Conservation (phyloP, 2,888 invertebrate species). For the Sinelater perroti region DNA sequence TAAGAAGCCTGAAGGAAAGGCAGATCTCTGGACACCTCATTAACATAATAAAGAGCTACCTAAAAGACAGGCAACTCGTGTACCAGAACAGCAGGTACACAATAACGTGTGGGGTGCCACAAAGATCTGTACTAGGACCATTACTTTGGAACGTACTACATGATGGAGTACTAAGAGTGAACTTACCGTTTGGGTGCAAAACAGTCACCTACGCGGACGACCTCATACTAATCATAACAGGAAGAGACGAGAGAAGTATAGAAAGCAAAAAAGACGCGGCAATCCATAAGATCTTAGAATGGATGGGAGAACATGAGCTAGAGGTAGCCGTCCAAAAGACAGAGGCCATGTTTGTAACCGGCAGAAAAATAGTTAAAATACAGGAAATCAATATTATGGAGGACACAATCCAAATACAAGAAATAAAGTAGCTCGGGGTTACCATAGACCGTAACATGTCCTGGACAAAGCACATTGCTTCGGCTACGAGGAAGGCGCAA, state of each 20-base stretch:
- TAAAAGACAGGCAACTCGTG: no score
- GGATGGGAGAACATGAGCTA: constrained; percentile 4
- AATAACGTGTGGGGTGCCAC: constrained; percentile 14
- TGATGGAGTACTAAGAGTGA: constrained; percentile 2
- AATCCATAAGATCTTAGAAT: not conserved
- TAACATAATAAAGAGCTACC: no score
- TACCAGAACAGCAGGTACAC: no score
- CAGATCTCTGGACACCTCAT: no score
- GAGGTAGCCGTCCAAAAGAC: not conserved
- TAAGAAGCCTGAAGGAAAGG: no score
- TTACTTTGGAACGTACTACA: constrained; percentile 19
- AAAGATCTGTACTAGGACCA: constrained; percentile 20
- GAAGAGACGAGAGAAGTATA: not conserved
- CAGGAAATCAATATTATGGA: not conserved
- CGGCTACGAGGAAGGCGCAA: not conserved
- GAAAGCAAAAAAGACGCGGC: not conserved
- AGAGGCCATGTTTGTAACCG: constrained; percentile 9
- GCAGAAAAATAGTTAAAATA: not conserved
- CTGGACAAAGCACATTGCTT: not conserved
- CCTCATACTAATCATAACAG: not conserved
- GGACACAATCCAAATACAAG: not conserved
- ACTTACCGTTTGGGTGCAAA: not conserved
- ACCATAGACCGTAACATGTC: not conserved
- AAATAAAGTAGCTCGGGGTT: not conserved
- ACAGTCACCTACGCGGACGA: constrained; percentile 13